Evolutionary conservation across 2,888 invertebrate genomes (phyloP), one percentile per base, ranked within the genome.

Genomic region (Neoitamus cyanurus): DNA sequence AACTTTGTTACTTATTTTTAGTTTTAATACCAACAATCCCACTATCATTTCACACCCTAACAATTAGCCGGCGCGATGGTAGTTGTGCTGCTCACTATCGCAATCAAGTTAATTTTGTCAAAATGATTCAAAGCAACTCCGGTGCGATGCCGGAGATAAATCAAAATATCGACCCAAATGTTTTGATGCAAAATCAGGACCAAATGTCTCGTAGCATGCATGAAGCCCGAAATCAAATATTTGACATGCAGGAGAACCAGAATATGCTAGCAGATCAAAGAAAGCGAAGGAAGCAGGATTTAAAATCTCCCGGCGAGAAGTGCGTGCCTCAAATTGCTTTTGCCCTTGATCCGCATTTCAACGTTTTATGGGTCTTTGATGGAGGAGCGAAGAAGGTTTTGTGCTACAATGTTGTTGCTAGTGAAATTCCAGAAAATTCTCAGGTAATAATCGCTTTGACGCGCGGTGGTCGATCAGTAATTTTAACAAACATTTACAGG

Each of bases 301-400:
- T 85, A 0, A 88, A 87, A 28, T 87, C 87, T 36, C 87, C 87
- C 9, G 85, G 87, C 4, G 90, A 90, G 4, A 89, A 89, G 80
- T 87, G 88, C 28, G 89, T 90, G 75, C 89, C 91, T 0, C 91
- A 91, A 86, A 88, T 91, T 31, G 90, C 91, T 5, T 91, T 91
- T 84, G 89, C 91, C 42, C 88, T 99, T 88, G 99, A 99, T 92
- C 97, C 98, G 0, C 93, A 96, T 83, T 98, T 98, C 91, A 97
- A 98, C 91, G 95, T 98, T 0, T 92, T 99, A 1, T 99, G 99
- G 99, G 96, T 97, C 88, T 99, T 95, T 88, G 94, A 95, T 89
- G 94, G 95, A 0, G 92, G 93, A 34, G 94, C 88, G 1, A 89
- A 89, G 37, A 91, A 92, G 75, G 90, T 93, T 42, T 92, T 97